Base-by-base conservation (phyloP, 2,888 invertebrate species). In the Hecatera dysodea region DNA sequence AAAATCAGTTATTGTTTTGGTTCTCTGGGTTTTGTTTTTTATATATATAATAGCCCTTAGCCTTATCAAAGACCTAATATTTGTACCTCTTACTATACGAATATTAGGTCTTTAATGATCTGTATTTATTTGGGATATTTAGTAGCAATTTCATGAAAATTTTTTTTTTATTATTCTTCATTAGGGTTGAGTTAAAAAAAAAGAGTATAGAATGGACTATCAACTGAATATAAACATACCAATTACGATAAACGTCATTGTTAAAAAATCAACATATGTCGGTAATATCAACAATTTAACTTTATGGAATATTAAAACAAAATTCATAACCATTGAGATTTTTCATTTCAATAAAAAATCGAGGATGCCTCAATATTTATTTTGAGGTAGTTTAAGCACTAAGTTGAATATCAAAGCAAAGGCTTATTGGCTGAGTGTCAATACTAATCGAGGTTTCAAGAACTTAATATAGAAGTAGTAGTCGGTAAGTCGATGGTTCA, bases 401-500 rank as follows among this genome's bases (percentile, higher is more conserved):
- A 8, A 48, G 36, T 46, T 59, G 44, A 72, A 72, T 48, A 60
- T 2, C 36, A 48, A 50, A 72, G 61, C 17, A 24, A 24, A 42
- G 4, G 12, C 12, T n/a, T 9, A 71, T 60, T 48, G 48, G 24
- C 61, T 61, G 48, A 42, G 36, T 48, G 61, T 60, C 72, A 69
- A 61, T 72, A 69, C 39, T 50, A 61, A 60, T 61, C 72, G 8
- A 39, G 48, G 29, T 17, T 39, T 72, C 19, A 53, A 17, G 9
- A 22, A 29, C 36, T 62, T 65, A 19, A 42, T 29, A 27, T 27
- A n/a, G 22, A 42, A 61, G 5, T 6, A 12, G 33, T 62, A 19
- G 44, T 33, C 3, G 33, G 1, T n/a, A 22, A 44, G 29, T 29
- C 15, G 4, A 44, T 39, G 27, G 24, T 15, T 39, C 39, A 39